Base-by-base conservation (phyloP, 2,888 invertebrate genomes). In the Caenorhabditis plicata region DNA sequence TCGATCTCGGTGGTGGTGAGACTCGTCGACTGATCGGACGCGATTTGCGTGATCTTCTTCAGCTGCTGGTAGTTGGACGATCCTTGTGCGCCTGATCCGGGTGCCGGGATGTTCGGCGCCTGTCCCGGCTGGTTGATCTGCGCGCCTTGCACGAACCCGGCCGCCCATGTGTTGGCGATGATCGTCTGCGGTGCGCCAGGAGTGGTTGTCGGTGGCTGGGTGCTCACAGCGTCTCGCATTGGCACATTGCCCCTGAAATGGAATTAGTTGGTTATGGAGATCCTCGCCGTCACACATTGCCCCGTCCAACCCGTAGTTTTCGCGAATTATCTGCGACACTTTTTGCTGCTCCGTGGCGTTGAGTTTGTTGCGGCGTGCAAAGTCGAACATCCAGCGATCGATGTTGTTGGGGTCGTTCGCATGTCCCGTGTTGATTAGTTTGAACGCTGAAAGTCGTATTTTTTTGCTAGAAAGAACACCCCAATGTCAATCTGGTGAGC, bases 331-430 rank as follows among this genome's bases (percentile, higher is more conserved):
- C 29, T 57, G 44, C 15, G 33, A 33, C 4, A 65, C 56, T 26
- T 58, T 53, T 25, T 53, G 36, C 3, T 52, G 29, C 33, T 53
- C 42, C 15, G 57, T 47, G 35, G 50, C 35, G 50, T 62, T 68
- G 36, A 72, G 33, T 29, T 68, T 72, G 43, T 72, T 72, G 38
- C 68, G 70, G 50, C 52, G 40, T n/a, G 69, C 68, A 45, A 68
- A 72, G 36, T 72, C 72, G 26, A 72, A 64, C 32, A 72, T 64
- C 72, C 72, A 68, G 40, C 62, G 56, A 13, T 58, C 39, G 45
- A 58, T 15, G 31, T 64, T 68, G n/a, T 62, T 43, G 32, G 64
- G 45, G 32, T 64, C 56, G 17, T 48, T 35, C 3, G 47, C 62
- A 15, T 62, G 52, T 26, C 64, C 66, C 22, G 53, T 64, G 20